Percentiles rank a stretch among this genome's conserved stretches.
Evolutionary conservation across 2,113 vertebrate genomes (phyloP).

Genomic region (Laterallus jamaicensis): DNA sequence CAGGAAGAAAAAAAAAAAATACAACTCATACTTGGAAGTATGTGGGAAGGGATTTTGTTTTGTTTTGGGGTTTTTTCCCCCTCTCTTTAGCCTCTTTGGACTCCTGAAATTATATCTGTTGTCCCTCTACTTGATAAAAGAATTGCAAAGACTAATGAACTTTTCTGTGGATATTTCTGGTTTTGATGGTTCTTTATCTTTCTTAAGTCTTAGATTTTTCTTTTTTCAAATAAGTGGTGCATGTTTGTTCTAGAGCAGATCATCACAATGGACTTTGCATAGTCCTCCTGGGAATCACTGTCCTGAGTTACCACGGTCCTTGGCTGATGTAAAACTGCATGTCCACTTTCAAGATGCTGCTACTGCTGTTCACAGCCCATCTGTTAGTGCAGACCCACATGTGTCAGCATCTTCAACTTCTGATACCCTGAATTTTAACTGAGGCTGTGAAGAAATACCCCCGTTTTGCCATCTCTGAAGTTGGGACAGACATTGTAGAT

Average conservation of each 20-base stretch:
- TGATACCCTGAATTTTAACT: neutral
- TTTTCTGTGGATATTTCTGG: neutral
- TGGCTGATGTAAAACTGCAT: neutral
- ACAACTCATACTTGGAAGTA: neutral
- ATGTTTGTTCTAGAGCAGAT: neutral
- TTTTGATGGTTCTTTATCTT: neutral
- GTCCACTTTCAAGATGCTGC: neutral
- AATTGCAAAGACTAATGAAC: neutral
- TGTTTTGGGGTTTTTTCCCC: rapidly evolving
- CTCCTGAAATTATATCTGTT: neutral
- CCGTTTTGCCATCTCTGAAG: neutral
- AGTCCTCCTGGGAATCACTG: neutral
- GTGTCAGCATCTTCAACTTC: neutral
- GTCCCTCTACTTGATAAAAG: neutral
- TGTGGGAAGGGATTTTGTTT: neutral
- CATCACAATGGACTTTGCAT: neutral
- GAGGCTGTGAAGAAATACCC: neutral
- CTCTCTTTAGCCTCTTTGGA: neutral
- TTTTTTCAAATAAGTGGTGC: neutral
- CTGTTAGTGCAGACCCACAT: neutral
- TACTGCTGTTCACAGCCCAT: neutral
- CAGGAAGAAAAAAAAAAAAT: neutral
- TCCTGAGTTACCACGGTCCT: neutral
- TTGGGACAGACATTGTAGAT: neutral
- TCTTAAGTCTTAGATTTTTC: neutral